Percentiles rank a stretch among this genome's conserved stretches.
Evolutionary conservation across 1,140 invertebrate species (phyloP).

Genomic region (Bombus confusus): DNA sequence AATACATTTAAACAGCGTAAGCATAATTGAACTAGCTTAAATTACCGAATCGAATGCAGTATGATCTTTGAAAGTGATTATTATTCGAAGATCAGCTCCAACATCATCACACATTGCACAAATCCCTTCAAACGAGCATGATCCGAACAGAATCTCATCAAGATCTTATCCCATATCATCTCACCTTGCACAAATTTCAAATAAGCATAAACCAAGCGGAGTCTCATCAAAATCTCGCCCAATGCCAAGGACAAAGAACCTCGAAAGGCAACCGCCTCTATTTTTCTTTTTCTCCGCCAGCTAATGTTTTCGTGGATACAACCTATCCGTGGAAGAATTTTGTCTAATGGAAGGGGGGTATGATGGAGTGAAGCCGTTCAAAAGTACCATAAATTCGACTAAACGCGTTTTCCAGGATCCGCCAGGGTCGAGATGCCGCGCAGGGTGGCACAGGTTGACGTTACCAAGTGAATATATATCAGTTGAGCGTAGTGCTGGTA

Average conservation of each 20-base stretch:
- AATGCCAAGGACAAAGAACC: background rate
- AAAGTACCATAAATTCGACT: constrained; percentile 73
- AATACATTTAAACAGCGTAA: too few species aligned
- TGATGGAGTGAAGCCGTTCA: constrained; percentile 75
- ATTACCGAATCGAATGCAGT: too few species aligned
- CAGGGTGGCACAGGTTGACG: constrained; percentile 44
- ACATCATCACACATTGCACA: too few species aligned
- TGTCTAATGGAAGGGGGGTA: constrained; percentile 51
- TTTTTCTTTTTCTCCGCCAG: background rate
- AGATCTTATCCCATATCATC: background rate
- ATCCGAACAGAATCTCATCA: too few species aligned
- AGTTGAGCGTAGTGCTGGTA: constrained; percentile 17
- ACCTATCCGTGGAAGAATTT: constrained; percentile 71
- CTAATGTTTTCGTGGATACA: constrained; percentile 25
- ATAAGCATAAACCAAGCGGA: background rate
- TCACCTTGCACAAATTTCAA: background rate
- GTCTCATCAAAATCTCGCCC: background rate
- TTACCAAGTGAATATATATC: constrained; percentile 51
- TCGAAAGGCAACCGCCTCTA: background rate
- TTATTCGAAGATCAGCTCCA: too few species aligned
- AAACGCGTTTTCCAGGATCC: constrained; percentile 43
- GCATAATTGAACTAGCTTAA: too few species aligned
- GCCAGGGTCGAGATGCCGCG: constrained; percentile 22
- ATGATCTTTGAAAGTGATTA: too few species aligned
- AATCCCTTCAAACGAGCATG: too few species aligned